phyloP scores from a whole-genome alignment of 2,113 vertebrate species.

The Nesoenas mayeri region DNA sequence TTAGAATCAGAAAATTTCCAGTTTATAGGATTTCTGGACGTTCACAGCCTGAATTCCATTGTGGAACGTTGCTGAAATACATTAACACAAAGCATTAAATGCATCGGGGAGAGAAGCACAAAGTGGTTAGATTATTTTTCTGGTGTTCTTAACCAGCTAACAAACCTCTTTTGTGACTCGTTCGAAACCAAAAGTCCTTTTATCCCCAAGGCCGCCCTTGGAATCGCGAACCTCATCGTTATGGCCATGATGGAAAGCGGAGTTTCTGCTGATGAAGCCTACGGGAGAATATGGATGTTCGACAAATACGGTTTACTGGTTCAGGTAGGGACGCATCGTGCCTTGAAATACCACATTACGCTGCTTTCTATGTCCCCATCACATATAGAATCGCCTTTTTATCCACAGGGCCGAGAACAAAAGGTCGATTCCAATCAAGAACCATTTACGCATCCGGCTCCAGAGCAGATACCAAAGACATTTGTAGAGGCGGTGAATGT shows the following conservation, averaged over 20 bases:
- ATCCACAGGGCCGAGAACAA: conserved; percentile 79
- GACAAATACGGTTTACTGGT: conserved; percentile 90
- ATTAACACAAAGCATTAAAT: background rate
- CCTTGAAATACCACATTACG: accelerated
- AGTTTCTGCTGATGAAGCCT: conserved; percentile 82
- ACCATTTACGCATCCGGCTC: conserved; percentile 82
- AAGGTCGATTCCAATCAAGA: conserved; percentile 86
- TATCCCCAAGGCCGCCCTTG: conserved; percentile 81
- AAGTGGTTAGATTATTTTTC: accelerated
- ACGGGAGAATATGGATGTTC: conserved; percentile 91
- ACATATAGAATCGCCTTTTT: background rate
- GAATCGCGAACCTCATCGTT: conserved; percentile 95
- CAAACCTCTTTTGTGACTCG: too few relatives aligned
- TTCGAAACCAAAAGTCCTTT: background rate
- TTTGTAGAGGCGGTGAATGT: conserved; percentile 92
- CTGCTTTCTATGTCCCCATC: background rate
- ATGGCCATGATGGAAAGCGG: conserved; percentile 92
- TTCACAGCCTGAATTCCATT: accelerated
- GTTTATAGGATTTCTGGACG: background rate
- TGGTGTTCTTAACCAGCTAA: background rate
- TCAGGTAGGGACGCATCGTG: conserved; percentile 73
- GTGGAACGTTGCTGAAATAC: background rate
- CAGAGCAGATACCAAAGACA: conserved; percentile 75
- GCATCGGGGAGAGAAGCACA: background rate
- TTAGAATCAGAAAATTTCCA: background rate